Base-by-base conservation (phyloP, 2,888 invertebrate genomes). In the Drosophila pseudotakahashii region DNA sequence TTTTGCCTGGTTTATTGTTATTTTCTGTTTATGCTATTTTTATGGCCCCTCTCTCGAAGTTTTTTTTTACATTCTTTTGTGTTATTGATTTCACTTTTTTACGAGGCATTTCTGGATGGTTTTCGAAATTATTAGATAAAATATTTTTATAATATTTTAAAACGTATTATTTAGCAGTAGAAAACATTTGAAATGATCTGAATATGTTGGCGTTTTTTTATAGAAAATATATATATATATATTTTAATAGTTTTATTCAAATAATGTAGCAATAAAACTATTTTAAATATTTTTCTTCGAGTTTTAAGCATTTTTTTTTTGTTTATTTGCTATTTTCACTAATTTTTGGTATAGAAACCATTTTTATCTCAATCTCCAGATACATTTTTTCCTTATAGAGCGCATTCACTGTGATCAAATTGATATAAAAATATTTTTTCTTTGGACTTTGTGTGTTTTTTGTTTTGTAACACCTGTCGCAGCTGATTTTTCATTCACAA, bases 71-170 rank as follows among this genome's bases (percentile, higher is more conserved):
- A 53, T 60, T 76, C 48, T 63, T 66, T 73, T 69, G 73, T 77
- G 68, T 88, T 88, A 88, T 82, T 88, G 88, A 82, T 82, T 82
- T 82, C 88, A 82, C 88, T 82, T 88, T 75, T 73, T 66, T 23
- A 68, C 62, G 61, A 76, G 73, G 57, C 68, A 81, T 82, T 74
- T 75, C 85, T 75, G 68, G 37, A 81, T 77, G 73, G 50, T 54
- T 67, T 77, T 81, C 58, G 58, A 44, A 39, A 14, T 16, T 4
- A 5, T 10, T 16, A 41, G 10, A 1, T 41, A 41, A 16, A 9
- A 10, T 14, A 41, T 16, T 10, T 34, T 34, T 11, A 34, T 4
- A 11, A 34, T 13, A 11, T 34, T 11, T 34, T 1, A 39, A 3
- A 16, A 0, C 4, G 4, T 4, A 10, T 14, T 16, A 16, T 10